These are phyloP conservation scores for Calameuta filiformis DNA, from an alignment of 2,888 invertebrate species.

Conservation along the genomic window DNA sequence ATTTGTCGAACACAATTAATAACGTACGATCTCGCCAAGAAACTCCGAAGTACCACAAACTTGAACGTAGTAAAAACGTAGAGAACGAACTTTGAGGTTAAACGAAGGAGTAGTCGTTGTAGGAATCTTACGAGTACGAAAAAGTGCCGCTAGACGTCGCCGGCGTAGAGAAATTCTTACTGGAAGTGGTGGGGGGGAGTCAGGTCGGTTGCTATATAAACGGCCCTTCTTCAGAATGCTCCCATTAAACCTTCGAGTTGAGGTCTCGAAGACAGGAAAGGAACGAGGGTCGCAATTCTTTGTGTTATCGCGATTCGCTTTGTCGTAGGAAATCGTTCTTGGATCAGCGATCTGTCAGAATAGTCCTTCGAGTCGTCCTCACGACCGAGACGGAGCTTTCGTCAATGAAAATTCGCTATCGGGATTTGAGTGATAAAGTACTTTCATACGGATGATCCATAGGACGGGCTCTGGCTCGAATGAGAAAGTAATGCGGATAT, in stretches of 20 bases:
- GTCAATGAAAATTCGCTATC: neutral
- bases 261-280: neutral
- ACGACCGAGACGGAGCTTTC: neutral
- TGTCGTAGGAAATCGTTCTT: neutral
- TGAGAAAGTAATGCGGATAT: conserved; percentile 24
- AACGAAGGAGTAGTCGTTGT: neutral
- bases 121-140: neutral
- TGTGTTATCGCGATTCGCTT: neutral
- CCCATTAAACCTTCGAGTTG: neutral
- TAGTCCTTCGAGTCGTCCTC: neutral
- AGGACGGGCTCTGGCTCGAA: conserved; percentile 13
- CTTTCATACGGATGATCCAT: conserved; percentile 22
- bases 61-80: neutral
- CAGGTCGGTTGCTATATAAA: neutral
- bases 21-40: neutral
- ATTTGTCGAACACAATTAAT: neutral
- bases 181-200: neutral
- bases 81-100: neutral
- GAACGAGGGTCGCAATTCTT: neutral
- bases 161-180: neutral
- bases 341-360: neutral
- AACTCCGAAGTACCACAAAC: neutral
- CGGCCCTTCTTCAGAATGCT: neutral
- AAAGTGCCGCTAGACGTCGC: neutral
- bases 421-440: conserved; percentile 18